Evolutionary conservation across 2,797 vertebrate species (phyloP), one percentile per base, ranked within the genome.

Genomic region (Balearica regulorum): DNA sequence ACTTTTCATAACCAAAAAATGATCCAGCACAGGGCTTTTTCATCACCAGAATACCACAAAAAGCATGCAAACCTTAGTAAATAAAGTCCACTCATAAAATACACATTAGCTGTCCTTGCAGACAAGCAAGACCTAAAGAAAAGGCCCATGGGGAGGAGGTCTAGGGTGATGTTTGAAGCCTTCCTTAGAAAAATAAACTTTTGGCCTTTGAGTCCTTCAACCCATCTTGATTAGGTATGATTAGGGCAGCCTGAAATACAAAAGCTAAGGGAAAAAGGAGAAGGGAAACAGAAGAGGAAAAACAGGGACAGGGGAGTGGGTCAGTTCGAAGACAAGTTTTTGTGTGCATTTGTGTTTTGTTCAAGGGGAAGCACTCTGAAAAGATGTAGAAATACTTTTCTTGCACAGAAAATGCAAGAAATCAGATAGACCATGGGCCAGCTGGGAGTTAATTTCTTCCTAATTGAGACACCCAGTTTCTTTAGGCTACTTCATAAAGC

Each of bases 71-170:
- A 93, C 28, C 44, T 91, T 81, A 81, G 87, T 87, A 94, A 96
- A 81, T 10, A 51, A 82, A 54, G 39, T 60, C 81, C 89, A 77
- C 87, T 95, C 89, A 95, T 65, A 96, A 95, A 96, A 84, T 69
- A 58, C 44, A 39, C 28, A 82, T 92, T 62, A 96, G 31, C 44
- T 18, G 11, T 53, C 15, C 44, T 51, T 69, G 41, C 35, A 48
- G 24, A 29, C 17, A 70, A 69, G 12, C 16, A 70, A 87, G 44
- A 35, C 18, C 22, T 51, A 33, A 9, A 71, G 29, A 79, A 81
- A 41, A 0, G 1, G 20, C 13, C 29, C 8, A 2, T 58, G 26
- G 35, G 43, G 29, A 33, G 17, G 6, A 87, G 37, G 18, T 58
- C 17, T 31, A 83, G 61, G 5, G 11, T 51, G 48, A 31, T 77